These are phyloP conservation scores for Agelastica alni DNA, from an alignment of 2,888 invertebrate genomes.

Conservation along the genomic window DNA sequence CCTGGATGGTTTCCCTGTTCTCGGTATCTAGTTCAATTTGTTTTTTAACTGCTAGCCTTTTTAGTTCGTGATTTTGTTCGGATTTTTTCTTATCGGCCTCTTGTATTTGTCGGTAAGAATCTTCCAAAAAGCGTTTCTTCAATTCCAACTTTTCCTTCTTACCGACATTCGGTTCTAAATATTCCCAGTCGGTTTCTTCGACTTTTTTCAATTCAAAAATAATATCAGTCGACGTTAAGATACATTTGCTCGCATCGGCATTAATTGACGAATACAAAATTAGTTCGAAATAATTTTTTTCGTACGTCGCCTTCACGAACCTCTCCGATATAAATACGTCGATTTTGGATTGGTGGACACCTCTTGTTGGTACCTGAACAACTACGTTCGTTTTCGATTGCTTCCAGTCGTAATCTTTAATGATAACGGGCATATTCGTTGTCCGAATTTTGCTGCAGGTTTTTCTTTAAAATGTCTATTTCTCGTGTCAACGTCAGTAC, in stretches of 20 bases:
- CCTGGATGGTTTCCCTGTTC: conserved; percentile 66
- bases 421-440: conserved; percentile 69
- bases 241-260: conserved; percentile 67
- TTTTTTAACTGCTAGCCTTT: conserved; percentile 63
- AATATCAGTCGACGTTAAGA: conserved; percentile 63
- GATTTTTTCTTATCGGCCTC: conserved; percentile 60
- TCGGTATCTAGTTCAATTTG: conserved; percentile 65
- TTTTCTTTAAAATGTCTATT: too few relatives aligned
- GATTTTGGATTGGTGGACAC: conserved; percentile 65
- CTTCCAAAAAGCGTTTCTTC: conserved; percentile 63
- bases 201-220: conserved; percentile 70
- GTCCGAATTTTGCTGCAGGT: neutral
- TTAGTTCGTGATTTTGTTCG: conserved; percentile 61
- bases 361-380: conserved; percentile 69
- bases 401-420: conserved; percentile 78
- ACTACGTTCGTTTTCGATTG: conserved; percentile 62
- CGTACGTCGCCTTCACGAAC: conserved; percentile 74
- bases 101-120: conserved; percentile 62
- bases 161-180: conserved; percentile 61
- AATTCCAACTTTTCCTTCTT: conserved; percentile 63
- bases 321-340: conserved; percentile 71
- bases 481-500: neutral
- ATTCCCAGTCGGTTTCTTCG: conserved; percentile 62
- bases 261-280: conserved; percentile 68
- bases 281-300: conserved; percentile 75